phyloP scores from a whole-genome alignment of 2,888 invertebrate genomes.

The Selenia dentaria region DNA sequence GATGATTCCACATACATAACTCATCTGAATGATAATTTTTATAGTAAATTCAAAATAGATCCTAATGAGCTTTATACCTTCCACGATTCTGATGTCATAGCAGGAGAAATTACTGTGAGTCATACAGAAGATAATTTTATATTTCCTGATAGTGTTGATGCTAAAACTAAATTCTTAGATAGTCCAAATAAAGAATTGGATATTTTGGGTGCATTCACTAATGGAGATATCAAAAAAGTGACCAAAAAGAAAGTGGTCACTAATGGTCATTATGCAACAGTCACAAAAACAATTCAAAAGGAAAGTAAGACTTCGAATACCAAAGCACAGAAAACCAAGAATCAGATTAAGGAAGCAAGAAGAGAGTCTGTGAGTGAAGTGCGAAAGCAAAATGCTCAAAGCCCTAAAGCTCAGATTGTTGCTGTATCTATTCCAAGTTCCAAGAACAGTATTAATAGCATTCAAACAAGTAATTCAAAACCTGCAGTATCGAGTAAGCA shows the following conservation, averaged over 20 bases:
- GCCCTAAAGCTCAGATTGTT: conserved; percentile 52
- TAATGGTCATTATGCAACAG: conserved; percentile 66
- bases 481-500: conserved; percentile 43
- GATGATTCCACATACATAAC: conserved; percentile 74
- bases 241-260: conserved; percentile 53
- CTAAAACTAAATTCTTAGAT: conserved; percentile 57
- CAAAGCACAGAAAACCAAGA: conserved; percentile 68
- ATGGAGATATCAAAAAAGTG: conserved; percentile 65
- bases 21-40: conserved; percentile 75
- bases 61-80: conserved; percentile 80
- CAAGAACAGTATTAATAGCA: conserved; percentile 71
- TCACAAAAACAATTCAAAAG: conserved; percentile 38
- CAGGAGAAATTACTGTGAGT: conserved; percentile 76
- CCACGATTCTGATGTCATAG: conserved; percentile 78
- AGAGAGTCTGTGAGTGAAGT: conserved; percentile 50
- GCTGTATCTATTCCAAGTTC: conserved; percentile 44
- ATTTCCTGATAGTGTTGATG: conserved; percentile 64
- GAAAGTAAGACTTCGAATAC: conserved; percentile 58
- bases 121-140: conserved; percentile 76
- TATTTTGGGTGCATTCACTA: conserved; percentile 55
- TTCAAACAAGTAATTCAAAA: conserved; percentile 56
- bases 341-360: conserved; percentile 48
- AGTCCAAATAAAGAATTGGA: conserved; percentile 65
- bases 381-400: conserved; percentile 51
- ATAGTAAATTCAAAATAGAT: conserved; percentile 80